These are phyloP conservation scores for Anoplolepis gracilipes DNA, from an alignment of 1,140 invertebrate genomes.

Conservation along the genomic window DNA sequence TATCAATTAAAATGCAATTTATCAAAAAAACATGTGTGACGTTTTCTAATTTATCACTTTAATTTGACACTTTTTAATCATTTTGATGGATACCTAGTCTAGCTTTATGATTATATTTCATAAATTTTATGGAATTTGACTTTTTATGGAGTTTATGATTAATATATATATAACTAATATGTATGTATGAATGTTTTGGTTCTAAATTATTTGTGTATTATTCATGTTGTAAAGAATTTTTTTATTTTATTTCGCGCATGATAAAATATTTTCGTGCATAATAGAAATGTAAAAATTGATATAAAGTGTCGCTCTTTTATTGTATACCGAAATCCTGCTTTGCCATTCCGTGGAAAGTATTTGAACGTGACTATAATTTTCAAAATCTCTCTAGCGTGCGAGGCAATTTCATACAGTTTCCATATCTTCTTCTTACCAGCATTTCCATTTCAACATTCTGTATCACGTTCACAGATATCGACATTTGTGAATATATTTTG, in stretches of 20 bases:
- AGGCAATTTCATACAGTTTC: slow-evolving; percentile 17
- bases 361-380: slow-evolving; percentile 59
- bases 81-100: not conserved
- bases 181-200: slow-evolving; percentile 27
- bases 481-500: not conserved
- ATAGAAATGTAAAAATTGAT: slow-evolving; percentile 40
- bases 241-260: not conserved
- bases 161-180: too few species aligned
- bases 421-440: slow-evolving; percentile 20
- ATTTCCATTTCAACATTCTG: slow-evolving; percentile 17
- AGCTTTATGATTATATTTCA: not conserved
- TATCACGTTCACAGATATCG: not conserved
- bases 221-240: not conserved
- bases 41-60: slow-evolving; percentile 19
- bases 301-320: slow-evolving; percentile 23
- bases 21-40: slow-evolving; percentile 8
- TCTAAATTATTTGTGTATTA: slow-evolving; percentile 43
- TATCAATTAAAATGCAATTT: slow-evolving; percentile 10
- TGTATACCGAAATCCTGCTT: slow-evolving; percentile 41
- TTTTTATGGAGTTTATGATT: too few species aligned
- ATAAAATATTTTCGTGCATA: slow-evolving; percentile 32
- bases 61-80: not conserved
- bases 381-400: slow-evolving; percentile 14
- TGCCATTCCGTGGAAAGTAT: slow-evolving; percentile 32
- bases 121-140: too few species aligned